Percentiles rank a stretch among this genome's conserved stretches.
These are phyloP conservation scores for Thalassarche chlororhynchos DNA, from an alignment of 2,113 vertebrate genomes.

Conservation along the genomic window DNA sequence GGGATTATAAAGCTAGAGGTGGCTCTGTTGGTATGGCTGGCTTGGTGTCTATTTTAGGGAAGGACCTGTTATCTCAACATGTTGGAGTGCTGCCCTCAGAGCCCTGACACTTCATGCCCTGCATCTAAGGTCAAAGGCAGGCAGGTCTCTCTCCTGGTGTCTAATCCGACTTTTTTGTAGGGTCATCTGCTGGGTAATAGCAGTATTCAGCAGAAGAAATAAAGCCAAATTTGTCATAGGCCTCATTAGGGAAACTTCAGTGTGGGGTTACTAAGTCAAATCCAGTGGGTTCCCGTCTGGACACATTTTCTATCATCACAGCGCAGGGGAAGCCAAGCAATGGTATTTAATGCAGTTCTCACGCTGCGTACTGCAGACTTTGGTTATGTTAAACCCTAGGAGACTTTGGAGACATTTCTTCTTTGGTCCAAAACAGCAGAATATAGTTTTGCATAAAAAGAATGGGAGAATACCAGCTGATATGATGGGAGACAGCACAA, in stretches of 20 bases:
- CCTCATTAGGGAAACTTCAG: background rate
- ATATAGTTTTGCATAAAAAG: background rate
- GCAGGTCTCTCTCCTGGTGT: background rate
- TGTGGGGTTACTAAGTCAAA: background rate
- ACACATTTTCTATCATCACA: background rate
- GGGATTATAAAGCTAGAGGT: background rate
- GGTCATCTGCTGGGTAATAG: background rate
- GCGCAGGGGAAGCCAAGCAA: background rate
- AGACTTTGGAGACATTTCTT: background rate
- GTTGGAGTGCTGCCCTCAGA: background rate
- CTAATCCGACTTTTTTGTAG: background rate
- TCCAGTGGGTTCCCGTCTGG: background rate
- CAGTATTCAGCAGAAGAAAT: background rate
- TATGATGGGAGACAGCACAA: background rate
- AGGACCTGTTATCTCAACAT: background rate
- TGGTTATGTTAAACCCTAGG: background rate
- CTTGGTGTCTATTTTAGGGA: constrained; percentile 16
- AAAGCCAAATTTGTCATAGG: background rate
- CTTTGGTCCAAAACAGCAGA: background rate
- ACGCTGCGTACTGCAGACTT: background rate
- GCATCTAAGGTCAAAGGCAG: background rate
- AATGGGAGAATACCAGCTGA: background rate
- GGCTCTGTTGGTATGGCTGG: background rate
- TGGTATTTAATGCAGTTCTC: background rate
- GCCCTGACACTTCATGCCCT: background rate